Evolutionary conservation across 2,888 invertebrate species (phyloP), one percentile per base, ranked within the genome.

Genomic region (Psococerastis gibbosa): DNA sequence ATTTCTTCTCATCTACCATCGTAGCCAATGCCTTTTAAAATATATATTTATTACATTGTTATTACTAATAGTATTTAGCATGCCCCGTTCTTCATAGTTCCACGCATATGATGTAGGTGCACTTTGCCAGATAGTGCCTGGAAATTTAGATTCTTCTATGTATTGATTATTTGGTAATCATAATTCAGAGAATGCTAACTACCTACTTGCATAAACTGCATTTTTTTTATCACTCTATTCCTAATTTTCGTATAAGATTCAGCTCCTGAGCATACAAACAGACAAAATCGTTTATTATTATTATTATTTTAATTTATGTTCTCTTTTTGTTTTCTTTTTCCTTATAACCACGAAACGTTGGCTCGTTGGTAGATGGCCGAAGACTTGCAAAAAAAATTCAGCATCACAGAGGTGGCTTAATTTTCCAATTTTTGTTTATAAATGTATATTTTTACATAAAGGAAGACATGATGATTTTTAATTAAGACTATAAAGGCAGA

Each of bases 281-380:
- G n/a, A n/a, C n/a, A n/a, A n/a, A n/a, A n/a, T n/a, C n/a, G n/a
- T n/a, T n/a, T n/a, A n/a, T n/a, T n/a, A n/a, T n/a, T n/a, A n/a
- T n/a, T n/a, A n/a, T n/a, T n/a, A n/a, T n/a, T n/a, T n/a, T n/a
- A n/a, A n/a, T n/a, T n/a, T n/a, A n/a, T n/a, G n/a, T n/a, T n/a
- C n/a, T n/a, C n/a, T n/a, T n/a, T n/a, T n/a, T n/a, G n/a, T n/a
- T n/a, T n/a, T n/a, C n/a, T n/a, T n/a, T n/a, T n/a, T n/a, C n/a
- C n/a, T n/a, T n/a, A n/a, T n/a, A n/a, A n/a, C 53, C 55, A 55
- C 55, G 56, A 55, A 55, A 54, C 56, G 54, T 56, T 56, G 55
- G 54, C 53, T 54, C 52, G 53, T 52, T 53, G 51, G 50, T 51
- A 47, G 50, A 48, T 51, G 49, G 33, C 44, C 44, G 44, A 9